Conservation (phyloP, 1,140 invertebrate species). For the Plutomurus gul region DNA sequence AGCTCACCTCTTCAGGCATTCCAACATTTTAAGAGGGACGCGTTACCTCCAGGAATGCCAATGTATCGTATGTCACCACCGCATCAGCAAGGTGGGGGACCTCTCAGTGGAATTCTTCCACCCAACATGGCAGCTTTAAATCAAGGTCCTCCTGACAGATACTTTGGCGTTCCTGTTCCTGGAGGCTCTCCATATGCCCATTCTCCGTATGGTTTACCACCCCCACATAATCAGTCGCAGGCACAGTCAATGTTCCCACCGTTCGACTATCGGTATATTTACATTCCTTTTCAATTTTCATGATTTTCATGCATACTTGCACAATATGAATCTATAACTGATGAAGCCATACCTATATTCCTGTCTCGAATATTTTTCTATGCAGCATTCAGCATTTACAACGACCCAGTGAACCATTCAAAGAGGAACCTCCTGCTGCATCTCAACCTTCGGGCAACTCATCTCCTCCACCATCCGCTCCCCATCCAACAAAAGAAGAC, state of each 20-base stretch:
- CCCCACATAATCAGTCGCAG: slow-evolving; percentile 19
- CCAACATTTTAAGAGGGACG: slow-evolving; percentile 49
- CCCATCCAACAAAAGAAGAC: slow-evolving; percentile 49
- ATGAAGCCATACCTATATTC: too few species aligned
- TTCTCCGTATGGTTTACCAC: slow-evolving; percentile 37
- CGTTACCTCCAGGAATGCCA: slow-evolving; percentile 19
- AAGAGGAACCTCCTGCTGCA: slow-evolving; percentile 44
- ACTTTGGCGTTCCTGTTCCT: slow-evolving; percentile 33
- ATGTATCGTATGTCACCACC: slow-evolving; percentile 44
- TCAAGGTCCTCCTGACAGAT: slow-evolving; percentile 34
- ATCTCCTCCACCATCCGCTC: slow-evolving; percentile 57
- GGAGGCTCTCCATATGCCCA: slow-evolving; percentile 21
- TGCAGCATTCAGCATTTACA: slow-evolving; percentile 4
- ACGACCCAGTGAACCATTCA: slow-evolving; percentile 42
- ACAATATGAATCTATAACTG: too few species aligned
- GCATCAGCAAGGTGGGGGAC: slow-evolving; percentile 11
- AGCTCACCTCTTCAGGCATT: slow-evolving; percentile 46
- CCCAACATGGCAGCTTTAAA: slow-evolving; percentile 13
- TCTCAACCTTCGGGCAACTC: slow-evolving; percentile 52
- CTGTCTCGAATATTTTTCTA: neutral
- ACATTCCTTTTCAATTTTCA: too few species aligned
- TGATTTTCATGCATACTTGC: too few species aligned
- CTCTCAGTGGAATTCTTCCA: neutral
- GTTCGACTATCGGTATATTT: slow-evolving; percentile 47
- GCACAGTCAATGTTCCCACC: slow-evolving; percentile 32